Conservation (phyloP, 1,140 invertebrate genomes). For the Lepeophtheirus salmonis region DNA sequence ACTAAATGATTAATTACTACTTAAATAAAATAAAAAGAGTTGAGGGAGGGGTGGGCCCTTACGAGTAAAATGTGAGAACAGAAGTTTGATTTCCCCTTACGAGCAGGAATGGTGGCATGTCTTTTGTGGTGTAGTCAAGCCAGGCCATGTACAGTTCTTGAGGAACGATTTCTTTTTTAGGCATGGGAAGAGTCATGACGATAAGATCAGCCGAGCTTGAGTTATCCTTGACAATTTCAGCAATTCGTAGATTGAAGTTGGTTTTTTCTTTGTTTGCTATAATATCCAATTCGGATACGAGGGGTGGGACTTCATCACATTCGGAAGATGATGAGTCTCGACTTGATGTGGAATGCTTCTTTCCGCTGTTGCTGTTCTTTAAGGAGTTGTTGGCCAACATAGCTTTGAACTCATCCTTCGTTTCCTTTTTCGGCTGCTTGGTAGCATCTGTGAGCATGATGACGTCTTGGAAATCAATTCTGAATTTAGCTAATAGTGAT, state of each 20-base stretch:
- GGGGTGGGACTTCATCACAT: conserved; percentile 20
- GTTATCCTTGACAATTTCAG: conserved; percentile 3
- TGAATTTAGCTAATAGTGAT: conserved; percentile 70
- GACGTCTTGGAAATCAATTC: conserved; percentile 74
- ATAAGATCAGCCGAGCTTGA: conserved; percentile 9
- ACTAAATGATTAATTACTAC: too few relatives aligned
- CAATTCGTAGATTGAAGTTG: conserved; percentile 21
- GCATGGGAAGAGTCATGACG: conserved; percentile 61
- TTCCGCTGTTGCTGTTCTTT: background rate
- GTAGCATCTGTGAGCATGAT: conserved; percentile 70
- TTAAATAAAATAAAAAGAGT: too few relatives aligned
- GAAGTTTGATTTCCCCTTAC: conserved; percentile 81
- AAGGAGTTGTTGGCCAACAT: conserved; percentile 37
- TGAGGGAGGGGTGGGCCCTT: too few relatives aligned
- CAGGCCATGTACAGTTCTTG: conserved; percentile 84
- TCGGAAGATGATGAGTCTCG: background rate
- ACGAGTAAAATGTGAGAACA: conserved; percentile 87
- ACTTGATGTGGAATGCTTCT: background rate
- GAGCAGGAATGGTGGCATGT: conserved; percentile 72
- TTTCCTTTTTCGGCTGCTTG: conserved; percentile 44
- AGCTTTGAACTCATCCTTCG: conserved; percentile 47
- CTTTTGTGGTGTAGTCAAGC: conserved; percentile 68
- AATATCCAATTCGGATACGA: conserved; percentile 32
- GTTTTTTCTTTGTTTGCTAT: conserved; percentile 29
- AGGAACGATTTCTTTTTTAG: conserved; percentile 65